Evolutionary conservation across 2,888 invertebrate species (phyloP).

Genomic region (Cheilosia vernalis): DNA sequence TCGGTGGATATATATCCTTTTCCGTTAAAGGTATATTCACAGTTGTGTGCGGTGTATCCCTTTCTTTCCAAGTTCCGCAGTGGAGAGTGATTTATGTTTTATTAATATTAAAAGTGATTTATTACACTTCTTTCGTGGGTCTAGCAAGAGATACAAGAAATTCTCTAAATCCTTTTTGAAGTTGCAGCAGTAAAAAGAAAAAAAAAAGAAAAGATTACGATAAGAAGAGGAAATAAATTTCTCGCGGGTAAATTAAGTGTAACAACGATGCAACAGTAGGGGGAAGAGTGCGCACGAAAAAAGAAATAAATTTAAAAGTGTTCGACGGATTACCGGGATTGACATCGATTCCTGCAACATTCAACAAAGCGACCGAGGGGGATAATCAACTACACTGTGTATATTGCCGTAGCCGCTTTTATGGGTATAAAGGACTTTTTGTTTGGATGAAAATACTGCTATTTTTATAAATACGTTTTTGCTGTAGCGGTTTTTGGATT

Average conservation of each 20-base stretch:
- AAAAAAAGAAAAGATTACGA: slow-evolving; percentile 7
- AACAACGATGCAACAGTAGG: slow-evolving; percentile 57
- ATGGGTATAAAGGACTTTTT: slow-evolving; percentile 68
- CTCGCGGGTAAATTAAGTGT: slow-evolving; percentile 64
- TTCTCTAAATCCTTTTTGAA: slow-evolving; percentile 40
- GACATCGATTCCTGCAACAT: slow-evolving; percentile 53
- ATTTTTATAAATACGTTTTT: background rate
- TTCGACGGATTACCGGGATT: slow-evolving; percentile 61
- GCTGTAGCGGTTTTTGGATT: too few species aligned
- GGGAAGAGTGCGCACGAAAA: slow-evolving; percentile 2
- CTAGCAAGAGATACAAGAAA: slow-evolving; percentile 49
- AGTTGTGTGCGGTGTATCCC: slow-evolving; percentile 60
- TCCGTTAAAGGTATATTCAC: slow-evolving; percentile 59
- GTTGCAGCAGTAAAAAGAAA: background rate
- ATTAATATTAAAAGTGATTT: slow-evolving; percentile 82
- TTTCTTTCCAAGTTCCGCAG: slow-evolving; percentile 74
- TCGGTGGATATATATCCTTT: slow-evolving; percentile 49
- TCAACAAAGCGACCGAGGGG: slow-evolving; percentile 22
- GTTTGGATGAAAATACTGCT: background rate
- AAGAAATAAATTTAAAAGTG: slow-evolving; percentile 18
- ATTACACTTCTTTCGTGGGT: slow-evolving; percentile 76
- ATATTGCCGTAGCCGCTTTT: slow-evolving; percentile 17
- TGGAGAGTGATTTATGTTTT: slow-evolving; percentile 80
- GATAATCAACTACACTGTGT: slow-evolving; percentile 43
- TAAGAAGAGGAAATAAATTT: slow-evolving; percentile 29